These are phyloP conservation scores for Dasyprocta punctata DNA, from an alignment of 2,113 vertebrate genomes.

Conservation along the genomic window DNA sequence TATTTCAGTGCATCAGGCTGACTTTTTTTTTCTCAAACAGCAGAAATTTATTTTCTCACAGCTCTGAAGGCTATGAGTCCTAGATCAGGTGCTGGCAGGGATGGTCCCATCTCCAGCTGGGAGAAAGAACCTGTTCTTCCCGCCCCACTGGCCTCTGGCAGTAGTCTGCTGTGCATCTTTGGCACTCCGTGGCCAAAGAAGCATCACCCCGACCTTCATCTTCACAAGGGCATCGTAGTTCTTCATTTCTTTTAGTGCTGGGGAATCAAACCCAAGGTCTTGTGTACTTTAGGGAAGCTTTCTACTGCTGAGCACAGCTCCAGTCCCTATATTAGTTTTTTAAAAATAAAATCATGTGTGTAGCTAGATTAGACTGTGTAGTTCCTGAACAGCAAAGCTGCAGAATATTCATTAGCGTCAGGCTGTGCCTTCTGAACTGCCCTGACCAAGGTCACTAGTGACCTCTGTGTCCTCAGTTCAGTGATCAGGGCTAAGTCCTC, in stretches of 20 bases:
- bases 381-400: neutral
- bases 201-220: neutral
- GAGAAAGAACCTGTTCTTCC: neutral
- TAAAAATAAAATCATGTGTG: neutral
- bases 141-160: neutral
- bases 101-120: fast-evolving
- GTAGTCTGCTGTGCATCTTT: neutral
- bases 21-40: neutral
- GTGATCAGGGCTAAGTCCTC: neutral
- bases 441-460: neutral
- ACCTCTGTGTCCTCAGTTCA: neutral
- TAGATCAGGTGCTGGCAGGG: neutral
- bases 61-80: neutral
- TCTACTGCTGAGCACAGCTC: too few relatives aligned
- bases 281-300: neutral
- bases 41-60: neutral
- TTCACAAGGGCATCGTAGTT: neutral
- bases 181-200: neutral
- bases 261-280: neutral
- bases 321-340: neutral
- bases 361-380: neutral
- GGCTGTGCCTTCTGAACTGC: neutral
- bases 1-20: neutral
- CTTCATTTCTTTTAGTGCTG: neutral
- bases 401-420: neutral